Evolutionary conservation across 1,140 invertebrate species (phyloP), one percentile per base, ranked within the genome.

Genomic region (Solenopsis fugax): DNA sequence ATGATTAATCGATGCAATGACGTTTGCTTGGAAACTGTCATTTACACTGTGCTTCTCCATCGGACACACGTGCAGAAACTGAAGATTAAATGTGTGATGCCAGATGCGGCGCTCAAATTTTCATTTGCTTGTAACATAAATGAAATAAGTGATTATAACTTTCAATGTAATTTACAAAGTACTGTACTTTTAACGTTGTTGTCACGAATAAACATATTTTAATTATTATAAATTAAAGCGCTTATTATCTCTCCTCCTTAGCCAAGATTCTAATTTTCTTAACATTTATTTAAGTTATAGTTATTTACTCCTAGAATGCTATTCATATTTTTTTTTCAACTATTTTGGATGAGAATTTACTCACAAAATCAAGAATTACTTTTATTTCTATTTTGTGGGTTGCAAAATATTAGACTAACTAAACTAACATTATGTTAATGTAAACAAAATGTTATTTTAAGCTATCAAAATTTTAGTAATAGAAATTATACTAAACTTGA

Each of bases 11-110:
- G 41, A 64, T 69, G 56, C 21, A 87, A 77, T 78, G 89, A 84
- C 72, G 24, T 82, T 89, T 77, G 77, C 89, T 90, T 84, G 81
- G 76, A 56, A 45, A 69, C 16, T 80, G 69, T 90, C 88, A 87
- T 89, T 90, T 89, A 76, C 88, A 84, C 77, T 77, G 65, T 48
- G 52, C 62, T 77, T 41, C 62, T 62, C 78, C 75, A 56, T 56
- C 24, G n/a, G 60, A 62, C 72, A 77, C 12, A 34, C 41, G 29
- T 10, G 48, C 48, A 6, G 13, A 82, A 77, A 54, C 54, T 21
- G 52, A 76, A 34, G 54, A 45, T 89, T 84, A 87, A 72, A 29
- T 29, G 29, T 29, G 62, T 78, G 72, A 54, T 65, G 37, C 58
- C 72, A 58, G 52, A 65, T 65, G 24, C 41, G 65, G 75, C 72